Evolutionary conservation across 2,797 vertebrate species (phyloP).

Genomic region (Gobio occitaniae): DNA sequence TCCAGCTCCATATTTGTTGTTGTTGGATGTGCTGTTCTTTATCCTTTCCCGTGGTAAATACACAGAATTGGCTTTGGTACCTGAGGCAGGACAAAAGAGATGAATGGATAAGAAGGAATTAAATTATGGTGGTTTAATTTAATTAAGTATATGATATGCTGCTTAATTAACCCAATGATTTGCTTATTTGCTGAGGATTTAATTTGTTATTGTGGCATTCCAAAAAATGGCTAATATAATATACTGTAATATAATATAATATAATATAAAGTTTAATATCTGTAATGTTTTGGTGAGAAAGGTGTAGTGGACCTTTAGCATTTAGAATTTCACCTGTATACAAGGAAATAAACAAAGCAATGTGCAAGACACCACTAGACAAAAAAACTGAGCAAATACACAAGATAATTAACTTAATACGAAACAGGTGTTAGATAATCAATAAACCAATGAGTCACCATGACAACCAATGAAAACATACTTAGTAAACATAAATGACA

Average conservation of each 20-base stretch:
- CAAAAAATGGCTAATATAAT: not conserved
- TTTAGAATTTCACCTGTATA: too few relatives aligned
- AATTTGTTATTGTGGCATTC: not conserved
- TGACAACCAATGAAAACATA: too few relatives aligned
- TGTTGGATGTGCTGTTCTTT: not conserved
- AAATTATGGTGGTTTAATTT: not conserved
- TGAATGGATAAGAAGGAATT: not conserved
- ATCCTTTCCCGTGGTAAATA: constrained; percentile 14
- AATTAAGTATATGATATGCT: not conserved
- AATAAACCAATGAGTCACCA: too few relatives aligned
- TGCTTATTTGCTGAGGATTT: not conserved
- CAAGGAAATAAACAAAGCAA: too few relatives aligned
- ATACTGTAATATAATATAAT: not conserved
- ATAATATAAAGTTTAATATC: not conserved
- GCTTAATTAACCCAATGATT: not conserved
- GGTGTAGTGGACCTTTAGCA: too few relatives aligned
- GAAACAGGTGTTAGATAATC: too few relatives aligned
- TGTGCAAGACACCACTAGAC: too few relatives aligned
- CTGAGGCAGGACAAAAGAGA: constrained; percentile 12
- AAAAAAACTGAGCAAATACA: too few relatives aligned
- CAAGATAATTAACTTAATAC: too few relatives aligned
- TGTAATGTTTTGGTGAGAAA: not conserved
- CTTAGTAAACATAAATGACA: too few relatives aligned
- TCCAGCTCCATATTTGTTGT: constrained; percentile 7
- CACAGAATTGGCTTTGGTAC: constrained; percentile 16